Base-by-base conservation (phyloP, 2,113 vertebrate genomes). In the Tupaia tana region DNA sequence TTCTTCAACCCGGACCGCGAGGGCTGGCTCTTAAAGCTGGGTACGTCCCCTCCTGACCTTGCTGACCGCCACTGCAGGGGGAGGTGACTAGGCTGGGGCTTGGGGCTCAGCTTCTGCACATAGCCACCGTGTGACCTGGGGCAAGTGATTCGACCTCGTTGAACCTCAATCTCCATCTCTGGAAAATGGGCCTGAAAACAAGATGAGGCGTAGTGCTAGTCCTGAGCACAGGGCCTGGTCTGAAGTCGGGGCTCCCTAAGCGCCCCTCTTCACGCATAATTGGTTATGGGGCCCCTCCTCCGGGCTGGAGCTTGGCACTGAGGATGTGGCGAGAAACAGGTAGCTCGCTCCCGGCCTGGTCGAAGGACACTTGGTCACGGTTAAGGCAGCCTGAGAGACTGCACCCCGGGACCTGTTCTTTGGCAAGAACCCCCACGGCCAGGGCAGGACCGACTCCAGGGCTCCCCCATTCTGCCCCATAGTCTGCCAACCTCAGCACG, bases 1-100 rank as follows among this genome's bases (percentile, higher is more conserved):
- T 99, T 99, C 98, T 99, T 99, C 96, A 99, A 99, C 98, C 99
- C 99, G 0, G 99, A 99, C 89, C 98, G 99, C 91, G 99, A 99
- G 97, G 99, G 99, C 97, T 99, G 99, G 99, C 99, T 99, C 90
- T 99, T 99, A 27, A 99, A 99, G 97, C 98, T 99, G 81, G 99
- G 99, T 99, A 97, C 63, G 97, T 86, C 86, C 85, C 84, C 73
- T 54, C 74, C 85, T 52, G 61, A 81, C 52, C 25, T 43, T 3
- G 0, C 78, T 14, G 59, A 56, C 69, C 5, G 25, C n/a, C n/a
- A 71, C 61, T 61, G 15, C 43, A 31, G 67, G 63, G 43, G 29
- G 20, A n/a, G 9, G 18, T 59, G 29, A 31, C 10, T 22, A 20
- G 73, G 73, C 31, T 73, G 0, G 2, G 61, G 70, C 25, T 61